These are phyloP conservation scores for human (Homo sapiens) DNA, from an alignment of 2,113 vertebrate species.

Conservation along the genomic window DNA sequence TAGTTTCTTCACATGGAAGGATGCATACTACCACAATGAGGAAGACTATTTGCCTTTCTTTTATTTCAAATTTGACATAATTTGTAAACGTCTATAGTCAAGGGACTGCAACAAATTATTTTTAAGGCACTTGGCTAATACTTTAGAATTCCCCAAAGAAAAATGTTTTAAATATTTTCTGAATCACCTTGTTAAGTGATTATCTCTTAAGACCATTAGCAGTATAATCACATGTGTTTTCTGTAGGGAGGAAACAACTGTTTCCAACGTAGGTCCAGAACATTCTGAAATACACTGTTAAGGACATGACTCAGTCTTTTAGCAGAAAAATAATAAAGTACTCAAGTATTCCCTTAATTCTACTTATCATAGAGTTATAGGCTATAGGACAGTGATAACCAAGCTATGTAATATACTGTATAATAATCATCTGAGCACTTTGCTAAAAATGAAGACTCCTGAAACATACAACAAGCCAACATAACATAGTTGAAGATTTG, in stretches of 20 bases:
- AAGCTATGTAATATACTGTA: neutral
- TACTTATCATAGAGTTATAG: neutral
- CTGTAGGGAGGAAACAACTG: neutral
- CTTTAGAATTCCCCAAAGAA: neutral
- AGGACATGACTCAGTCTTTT: neutral
- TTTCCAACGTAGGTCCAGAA: neutral
- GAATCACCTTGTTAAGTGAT: neutral
- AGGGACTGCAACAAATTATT: neutral
- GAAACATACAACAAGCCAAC: no score
- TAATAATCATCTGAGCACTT: neutral
- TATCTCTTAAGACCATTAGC: neutral
- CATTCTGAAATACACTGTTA: neutral
- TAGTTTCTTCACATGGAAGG: neutral
- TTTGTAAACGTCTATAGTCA: neutral
- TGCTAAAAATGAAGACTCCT: neutral
- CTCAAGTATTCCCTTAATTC: neutral
- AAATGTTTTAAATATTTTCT: neutral
- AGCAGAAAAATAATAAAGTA: neutral
- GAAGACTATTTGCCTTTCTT: neutral
- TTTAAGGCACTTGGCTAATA: neutral
- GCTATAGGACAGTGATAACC: neutral
- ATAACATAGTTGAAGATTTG: no score
- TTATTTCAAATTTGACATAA: neutral
- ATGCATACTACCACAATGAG: neutral
- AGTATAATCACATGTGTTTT: neutral